Percentiles rank a stretch among this genome's conserved stretches.
phyloP scores from a whole-genome alignment of 2,113 vertebrate genomes.

The Erpornis zantholeuca region DNA sequence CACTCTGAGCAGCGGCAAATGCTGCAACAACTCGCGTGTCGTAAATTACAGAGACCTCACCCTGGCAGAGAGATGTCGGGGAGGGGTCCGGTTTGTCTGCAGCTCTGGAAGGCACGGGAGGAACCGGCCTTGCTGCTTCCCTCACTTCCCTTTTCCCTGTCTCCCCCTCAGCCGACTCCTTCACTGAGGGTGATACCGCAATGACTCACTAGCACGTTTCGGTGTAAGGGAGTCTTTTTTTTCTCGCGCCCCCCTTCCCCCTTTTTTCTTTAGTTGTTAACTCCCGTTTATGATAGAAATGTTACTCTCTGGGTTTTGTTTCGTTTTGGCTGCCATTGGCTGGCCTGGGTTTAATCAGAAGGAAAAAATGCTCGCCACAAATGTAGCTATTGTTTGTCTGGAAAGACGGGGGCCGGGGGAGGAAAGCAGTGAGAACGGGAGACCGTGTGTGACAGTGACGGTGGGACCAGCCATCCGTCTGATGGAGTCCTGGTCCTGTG shows the following conservation, averaged over 20 bases:
- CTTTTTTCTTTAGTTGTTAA: not conserved
- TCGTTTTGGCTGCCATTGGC: not conserved
- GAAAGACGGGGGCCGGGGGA: not conserved
- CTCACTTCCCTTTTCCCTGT: not conserved
- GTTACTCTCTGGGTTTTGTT: not conserved
- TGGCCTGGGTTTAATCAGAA: slow-evolving; percentile 18
- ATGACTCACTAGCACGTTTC: not conserved
- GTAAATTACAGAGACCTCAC: not conserved
- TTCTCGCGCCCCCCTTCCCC: fast-evolving
- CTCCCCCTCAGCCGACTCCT: not conserved
- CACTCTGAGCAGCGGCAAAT: not conserved
- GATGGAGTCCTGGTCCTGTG: not conserved
- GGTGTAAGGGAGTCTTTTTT: not conserved
- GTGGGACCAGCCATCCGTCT: not conserved
- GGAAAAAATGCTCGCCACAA: not conserved
- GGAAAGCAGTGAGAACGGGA: not conserved
- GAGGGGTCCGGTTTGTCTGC: not conserved
- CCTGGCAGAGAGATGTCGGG: not conserved
- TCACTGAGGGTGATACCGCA: not conserved
- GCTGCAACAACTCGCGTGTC: not conserved
- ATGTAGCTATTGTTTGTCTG: not conserved
- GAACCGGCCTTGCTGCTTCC: not conserved
- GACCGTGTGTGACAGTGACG: not conserved
- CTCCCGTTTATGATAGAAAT: not conserved
- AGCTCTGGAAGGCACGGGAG: not conserved